Base-by-base conservation (phyloP, 1,140 invertebrate species). In the Drosophila sp. region DNA sequence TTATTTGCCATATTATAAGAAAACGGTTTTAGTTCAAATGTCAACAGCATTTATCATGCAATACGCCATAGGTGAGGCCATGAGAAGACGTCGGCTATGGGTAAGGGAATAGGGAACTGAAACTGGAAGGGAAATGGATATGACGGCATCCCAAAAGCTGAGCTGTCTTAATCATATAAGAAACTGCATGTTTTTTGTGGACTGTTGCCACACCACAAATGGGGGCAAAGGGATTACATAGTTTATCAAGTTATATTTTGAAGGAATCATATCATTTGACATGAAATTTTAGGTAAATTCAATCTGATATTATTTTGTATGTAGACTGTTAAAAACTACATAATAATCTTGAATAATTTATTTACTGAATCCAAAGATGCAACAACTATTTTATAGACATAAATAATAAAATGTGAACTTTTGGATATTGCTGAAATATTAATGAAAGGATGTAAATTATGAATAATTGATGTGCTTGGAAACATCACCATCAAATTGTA, bases 11-110 rank as follows among this genome's bases (percentile, higher is more conserved):
- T 86, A 86, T 82, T 86, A 82, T 78, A 86, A 73, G 82, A 89
- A 84, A 86, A 87, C 82, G 83, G 82, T 75, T 82, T 86, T 87
- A 86, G 82, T 86, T 86, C 82, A 86, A 86, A 86, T 86, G 82
- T 86, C 82, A 86, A 86, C 82, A 86, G 78, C 82, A 84, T 83
- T 83, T 79, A 75, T 75, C 66, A 75, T 78, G 48, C 34, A 43
- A 38, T 64, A 18, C 38, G 40, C 27, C 48, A 41, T 59, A 45
- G 29, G 32, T 36, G 50, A 36, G 27, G 13, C 2, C 36, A n/a
- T 53, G 7, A 25, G 4, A 32, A 18, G 13, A 8, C 8, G 13
- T 13, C 36, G 21, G 21, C 0, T 16, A 34, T 11, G 50, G 8
- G 32, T 13, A 14, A 13, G 9, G 14, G 16, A 36, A n/a, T 11